Conservation (phyloP, 1,140 invertebrate genomes). For the Penaeus chinensis region DNA sequence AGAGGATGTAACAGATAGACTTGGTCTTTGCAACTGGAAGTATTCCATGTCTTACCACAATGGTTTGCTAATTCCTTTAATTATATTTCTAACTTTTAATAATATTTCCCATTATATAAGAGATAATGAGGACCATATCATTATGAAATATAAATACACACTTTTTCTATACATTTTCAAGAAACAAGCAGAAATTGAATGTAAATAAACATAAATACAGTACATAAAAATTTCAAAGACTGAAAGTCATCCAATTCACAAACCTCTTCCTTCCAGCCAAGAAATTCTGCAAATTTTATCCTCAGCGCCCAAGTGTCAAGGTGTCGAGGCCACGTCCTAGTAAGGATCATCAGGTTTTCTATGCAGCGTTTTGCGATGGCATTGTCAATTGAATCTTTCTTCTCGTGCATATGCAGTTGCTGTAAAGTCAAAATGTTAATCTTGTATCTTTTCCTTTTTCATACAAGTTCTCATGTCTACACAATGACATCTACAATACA, state of each 20-base stretch:
- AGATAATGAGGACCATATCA: no score
- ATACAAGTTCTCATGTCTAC: not conserved
- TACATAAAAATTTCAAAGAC: not conserved
- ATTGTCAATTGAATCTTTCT: slow-evolving; percentile 30
- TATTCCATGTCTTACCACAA: no score
- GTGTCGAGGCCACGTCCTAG: slow-evolving; percentile 36
- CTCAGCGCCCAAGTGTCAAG: slow-evolving; percentile 44
- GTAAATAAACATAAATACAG: not conserved
- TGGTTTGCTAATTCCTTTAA: no score
- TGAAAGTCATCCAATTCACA: not conserved
- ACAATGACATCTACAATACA: no score
- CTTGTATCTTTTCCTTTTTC: not conserved
- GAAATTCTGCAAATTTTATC: slow-evolving; percentile 30
- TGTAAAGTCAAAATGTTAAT: not conserved
- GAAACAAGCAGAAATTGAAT: not conserved
- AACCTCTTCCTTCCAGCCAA: slow-evolving; percentile 44
- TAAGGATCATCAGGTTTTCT: slow-evolving; percentile 2
- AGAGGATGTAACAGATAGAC: no score
- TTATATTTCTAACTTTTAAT: no score
- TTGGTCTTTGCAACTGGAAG: no score
- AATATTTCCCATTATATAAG: no score
- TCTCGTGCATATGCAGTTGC: slow-evolving; percentile 38
- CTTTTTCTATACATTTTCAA: no score
- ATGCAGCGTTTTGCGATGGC: slow-evolving; percentile 4
- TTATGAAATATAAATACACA: no score